These are phyloP conservation scores for Glaucopsyche alexis DNA, from an alignment of 2,888 invertebrate genomes.

Conservation along the genomic window DNA sequence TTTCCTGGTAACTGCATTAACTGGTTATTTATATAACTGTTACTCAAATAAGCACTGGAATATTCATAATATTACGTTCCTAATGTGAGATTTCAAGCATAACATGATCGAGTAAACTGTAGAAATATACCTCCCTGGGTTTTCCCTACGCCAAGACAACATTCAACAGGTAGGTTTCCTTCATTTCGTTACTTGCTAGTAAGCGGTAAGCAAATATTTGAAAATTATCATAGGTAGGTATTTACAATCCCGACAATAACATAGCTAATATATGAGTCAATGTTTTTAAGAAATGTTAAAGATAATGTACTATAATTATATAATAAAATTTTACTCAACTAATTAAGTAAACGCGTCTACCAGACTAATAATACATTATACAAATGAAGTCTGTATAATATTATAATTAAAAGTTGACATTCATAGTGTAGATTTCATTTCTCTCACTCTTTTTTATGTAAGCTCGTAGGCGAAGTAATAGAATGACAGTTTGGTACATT, in stretches of 20 bases:
- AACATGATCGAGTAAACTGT: background rate
- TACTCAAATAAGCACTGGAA: slow-evolving; percentile 4
- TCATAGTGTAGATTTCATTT: background rate
- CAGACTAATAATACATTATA: too few species aligned
- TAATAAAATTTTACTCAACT: too few species aligned
- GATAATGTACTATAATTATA: too few species aligned
- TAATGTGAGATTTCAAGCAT: slow-evolving; percentile 1
- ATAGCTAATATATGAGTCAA: too few species aligned
- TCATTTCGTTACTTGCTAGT: background rate
- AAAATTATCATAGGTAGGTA: too few species aligned
- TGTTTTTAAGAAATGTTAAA: too few species aligned
- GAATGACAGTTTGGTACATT: background rate
- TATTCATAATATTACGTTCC: background rate
- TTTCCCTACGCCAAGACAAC: background rate
- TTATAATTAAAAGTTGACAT: too few species aligned
- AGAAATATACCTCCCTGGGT: background rate
- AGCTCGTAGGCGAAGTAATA: background rate
- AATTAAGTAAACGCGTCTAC: too few species aligned
- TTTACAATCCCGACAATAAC: too few species aligned
- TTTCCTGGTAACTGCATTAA: slow-evolving; percentile 8
- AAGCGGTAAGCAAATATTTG: too few species aligned
- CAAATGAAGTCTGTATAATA: too few species aligned
- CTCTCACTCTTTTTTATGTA: background rate
- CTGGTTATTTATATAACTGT: slow-evolving; percentile 14
- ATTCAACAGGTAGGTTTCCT: background rate